Conservation (phyloP, 2,888 invertebrate species). For the Euzophera pinguis region DNA sequence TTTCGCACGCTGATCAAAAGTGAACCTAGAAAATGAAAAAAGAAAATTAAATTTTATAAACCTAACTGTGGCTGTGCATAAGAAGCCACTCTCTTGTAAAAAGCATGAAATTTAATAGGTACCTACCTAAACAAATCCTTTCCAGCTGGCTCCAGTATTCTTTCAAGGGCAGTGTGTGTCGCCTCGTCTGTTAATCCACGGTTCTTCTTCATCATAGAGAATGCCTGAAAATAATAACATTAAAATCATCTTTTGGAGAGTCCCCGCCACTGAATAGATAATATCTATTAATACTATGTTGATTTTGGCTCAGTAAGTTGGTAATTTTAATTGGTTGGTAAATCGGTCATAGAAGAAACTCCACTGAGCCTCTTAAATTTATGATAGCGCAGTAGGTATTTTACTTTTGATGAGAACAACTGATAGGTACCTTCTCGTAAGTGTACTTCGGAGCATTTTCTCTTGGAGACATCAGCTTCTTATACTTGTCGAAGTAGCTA, state of each 20-base stretch:
- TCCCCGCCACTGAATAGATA: no score
- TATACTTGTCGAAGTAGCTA: conserved; percentile 51
- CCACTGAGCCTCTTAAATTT: no score
- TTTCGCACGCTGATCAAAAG: conserved; percentile 77
- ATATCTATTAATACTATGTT: no score
- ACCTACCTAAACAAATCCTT: conserved; percentile 61
- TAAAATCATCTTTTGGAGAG: no score
- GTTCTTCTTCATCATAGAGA: conserved; percentile 40
- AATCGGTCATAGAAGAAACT: no score
- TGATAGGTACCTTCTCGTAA: conserved; percentile 41
- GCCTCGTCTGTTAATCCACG: conserved; percentile 60
- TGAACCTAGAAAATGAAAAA: conserved; percentile 66
- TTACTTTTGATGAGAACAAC: no score
- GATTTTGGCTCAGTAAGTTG: no score
- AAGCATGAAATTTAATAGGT: background rate
- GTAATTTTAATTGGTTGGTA: no score
- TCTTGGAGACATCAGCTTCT: conserved; percentile 39
- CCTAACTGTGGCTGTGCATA: no score
- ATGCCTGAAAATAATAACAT: conserved; percentile 24
- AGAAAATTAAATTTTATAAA: no score
- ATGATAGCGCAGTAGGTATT: no score
- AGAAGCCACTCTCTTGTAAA: no score
- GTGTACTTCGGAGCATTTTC: conserved; percentile 41
- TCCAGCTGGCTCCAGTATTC: conserved; percentile 54
- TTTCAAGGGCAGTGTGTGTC: conserved; percentile 55